Conservation (phyloP, 2,113 vertebrate species). For the Ursus arctos region DNA sequence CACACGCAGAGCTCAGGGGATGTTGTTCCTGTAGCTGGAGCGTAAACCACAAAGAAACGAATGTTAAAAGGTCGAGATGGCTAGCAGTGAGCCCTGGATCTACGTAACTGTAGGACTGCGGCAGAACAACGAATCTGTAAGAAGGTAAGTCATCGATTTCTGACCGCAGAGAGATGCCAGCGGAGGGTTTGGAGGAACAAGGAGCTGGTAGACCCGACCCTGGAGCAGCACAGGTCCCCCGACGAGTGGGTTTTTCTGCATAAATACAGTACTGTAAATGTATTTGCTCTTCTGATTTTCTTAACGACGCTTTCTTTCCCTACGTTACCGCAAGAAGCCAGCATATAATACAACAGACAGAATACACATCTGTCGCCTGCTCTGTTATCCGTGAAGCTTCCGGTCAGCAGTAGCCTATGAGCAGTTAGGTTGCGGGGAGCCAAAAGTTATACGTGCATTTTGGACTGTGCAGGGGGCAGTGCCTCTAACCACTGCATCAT, state of each 20-base stretch:
- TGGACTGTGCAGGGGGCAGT: neutral
- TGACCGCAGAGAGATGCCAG: neutral
- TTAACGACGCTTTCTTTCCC: neutral
- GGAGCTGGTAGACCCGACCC: too few species aligned
- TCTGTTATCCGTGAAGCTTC: neutral
- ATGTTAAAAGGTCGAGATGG: neutral
- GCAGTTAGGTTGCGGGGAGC: neutral
- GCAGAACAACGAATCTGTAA: neutral
- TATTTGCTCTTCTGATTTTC: neutral
- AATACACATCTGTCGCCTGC: accelerated
- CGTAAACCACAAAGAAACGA: neutral
- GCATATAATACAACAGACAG: neutral
- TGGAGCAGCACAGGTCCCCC: accelerated
- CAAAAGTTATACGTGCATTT: neutral
- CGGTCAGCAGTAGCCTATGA: too few species aligned
- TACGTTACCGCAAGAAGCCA: neutral
- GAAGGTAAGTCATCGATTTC: neutral
- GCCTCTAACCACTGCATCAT: neutral
- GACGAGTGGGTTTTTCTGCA: neutral
- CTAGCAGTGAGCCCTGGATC: neutral
- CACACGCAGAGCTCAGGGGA: neutral
- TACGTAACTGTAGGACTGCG: too few species aligned
- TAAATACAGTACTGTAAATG: neutral
- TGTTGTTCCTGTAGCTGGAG: neutral
- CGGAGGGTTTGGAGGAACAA: neutral